phyloP scores from a whole-genome alignment of 2,113 vertebrate genomes.

The Alligator sinensis region DNA sequence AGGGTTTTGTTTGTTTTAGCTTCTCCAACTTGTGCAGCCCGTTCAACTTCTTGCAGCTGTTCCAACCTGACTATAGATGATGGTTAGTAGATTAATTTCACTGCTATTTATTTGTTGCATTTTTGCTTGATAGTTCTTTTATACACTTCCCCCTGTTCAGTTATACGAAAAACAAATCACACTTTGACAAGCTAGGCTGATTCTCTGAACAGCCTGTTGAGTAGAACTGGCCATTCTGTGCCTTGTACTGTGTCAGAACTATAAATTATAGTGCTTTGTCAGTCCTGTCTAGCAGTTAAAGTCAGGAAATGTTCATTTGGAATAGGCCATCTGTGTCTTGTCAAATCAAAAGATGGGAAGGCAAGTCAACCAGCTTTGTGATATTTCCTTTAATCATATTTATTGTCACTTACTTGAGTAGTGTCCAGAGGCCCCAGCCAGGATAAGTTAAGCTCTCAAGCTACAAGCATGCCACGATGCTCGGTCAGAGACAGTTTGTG shows the following conservation, averaged over 20 bases:
- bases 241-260: background rate
- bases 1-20: background rate
- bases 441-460: background rate
- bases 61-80: background rate
- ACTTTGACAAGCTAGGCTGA: background rate
- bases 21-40: background rate
- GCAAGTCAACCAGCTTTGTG: background rate
- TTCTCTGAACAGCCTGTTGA: background rate
- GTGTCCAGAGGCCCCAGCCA: background rate
- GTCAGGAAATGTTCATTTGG: background rate
- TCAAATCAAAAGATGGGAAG: background rate
- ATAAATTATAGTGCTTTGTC: background rate
- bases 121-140: background rate
- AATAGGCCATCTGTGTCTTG: background rate
- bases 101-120: background rate
- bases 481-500: background rate
- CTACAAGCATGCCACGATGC: too few species aligned
- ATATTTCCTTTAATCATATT: background rate
- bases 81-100: background rate
- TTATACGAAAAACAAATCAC: background rate
- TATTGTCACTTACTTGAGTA: background rate
- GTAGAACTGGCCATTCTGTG: background rate
- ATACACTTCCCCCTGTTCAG: background rate
- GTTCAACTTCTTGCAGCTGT: background rate
- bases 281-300: background rate